phyloP scores from a whole-genome alignment of 2,113 vertebrate genomes.

The Haplotaxodon microlepis region DNA sequence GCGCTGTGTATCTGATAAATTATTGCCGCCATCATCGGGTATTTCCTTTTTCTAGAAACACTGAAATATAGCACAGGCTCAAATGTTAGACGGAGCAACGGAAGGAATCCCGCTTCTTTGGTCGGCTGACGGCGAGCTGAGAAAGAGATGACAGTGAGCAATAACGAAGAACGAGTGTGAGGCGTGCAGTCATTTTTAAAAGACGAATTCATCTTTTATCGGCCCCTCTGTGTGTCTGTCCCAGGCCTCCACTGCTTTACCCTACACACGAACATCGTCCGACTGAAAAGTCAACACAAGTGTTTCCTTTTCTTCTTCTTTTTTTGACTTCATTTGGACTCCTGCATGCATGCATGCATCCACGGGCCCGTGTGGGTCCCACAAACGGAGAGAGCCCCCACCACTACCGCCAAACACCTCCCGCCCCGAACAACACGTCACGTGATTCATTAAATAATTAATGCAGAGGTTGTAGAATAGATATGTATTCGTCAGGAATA shows the following conservation, averaged over 20 bases:
- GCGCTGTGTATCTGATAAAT: neutral
- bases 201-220: conserved; percentile 21
- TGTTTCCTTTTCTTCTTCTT: neutral
- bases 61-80: neutral
- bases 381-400: neutral
- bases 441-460: conserved; percentile 99
- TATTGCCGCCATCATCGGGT: neutral
- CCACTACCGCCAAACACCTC: conserved; percentile 65
- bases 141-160: conserved; percentile 31
- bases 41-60: neutral
- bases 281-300: neutral
- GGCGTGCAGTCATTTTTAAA: conserved; percentile 27
- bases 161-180: conserved; percentile 23
- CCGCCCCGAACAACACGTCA: conserved; percentile 80
- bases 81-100: neutral
- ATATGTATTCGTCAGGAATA: conserved; percentile 97
- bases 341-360: neutral
- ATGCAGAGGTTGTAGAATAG: conserved; percentile 97
- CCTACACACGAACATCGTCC: neutral
- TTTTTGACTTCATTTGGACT: neutral
- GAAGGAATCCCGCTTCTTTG: conserved; percentile 8
- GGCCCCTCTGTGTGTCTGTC: neutral
- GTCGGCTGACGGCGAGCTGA: neutral
- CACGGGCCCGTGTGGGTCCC: neutral
- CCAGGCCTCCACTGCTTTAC: neutral